Conservation (phyloP, 2,797 vertebrate species). For the Austrolebias charrua region DNA sequence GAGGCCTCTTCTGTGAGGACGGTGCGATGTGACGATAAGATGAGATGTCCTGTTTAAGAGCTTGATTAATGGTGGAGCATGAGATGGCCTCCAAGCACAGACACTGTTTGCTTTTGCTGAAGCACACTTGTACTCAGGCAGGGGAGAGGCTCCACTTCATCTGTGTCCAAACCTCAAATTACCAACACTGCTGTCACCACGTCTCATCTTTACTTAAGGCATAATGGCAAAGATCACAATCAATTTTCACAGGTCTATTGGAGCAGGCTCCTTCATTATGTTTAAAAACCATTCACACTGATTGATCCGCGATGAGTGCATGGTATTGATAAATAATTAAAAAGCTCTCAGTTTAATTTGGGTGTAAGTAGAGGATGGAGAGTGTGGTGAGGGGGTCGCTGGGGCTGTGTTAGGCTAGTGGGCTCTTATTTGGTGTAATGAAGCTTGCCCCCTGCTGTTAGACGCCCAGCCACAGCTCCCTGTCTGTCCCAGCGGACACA, state of each 20-base stretch:
- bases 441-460: conserved; percentile 82
- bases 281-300: conserved; percentile 83
- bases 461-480: conserved; percentile 77
- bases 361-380: conserved; percentile 81
- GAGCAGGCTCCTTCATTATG: conserved; percentile 78
- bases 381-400: conserved; percentile 72
- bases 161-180: conserved; percentile 68
- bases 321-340: conserved; percentile 93
- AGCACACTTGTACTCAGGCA: conserved; percentile 69
- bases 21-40: conserved; percentile 72
- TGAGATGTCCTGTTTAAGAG: conserved; percentile 76
- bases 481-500: conserved; percentile 80
- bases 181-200: conserved; percentile 70
- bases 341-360: conserved; percentile 89
- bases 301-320: conserved; percentile 85
- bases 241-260: conserved; percentile 79
- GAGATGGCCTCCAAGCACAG: conserved; percentile 71
- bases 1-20: conserved; percentile 57
- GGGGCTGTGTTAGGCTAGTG: conserved; percentile 78
- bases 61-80: conserved; percentile 76
- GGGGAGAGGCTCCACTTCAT: conserved; percentile 55
- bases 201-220: conserved; percentile 77
- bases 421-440: conserved; percentile 83
- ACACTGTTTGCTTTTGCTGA: conserved; percentile 72
- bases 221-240: conserved; percentile 77